Evolutionary conservation across 2,888 invertebrate genomes (phyloP), one percentile per base, ranked within the genome.

Genomic region (Drosophila birchii): DNA sequence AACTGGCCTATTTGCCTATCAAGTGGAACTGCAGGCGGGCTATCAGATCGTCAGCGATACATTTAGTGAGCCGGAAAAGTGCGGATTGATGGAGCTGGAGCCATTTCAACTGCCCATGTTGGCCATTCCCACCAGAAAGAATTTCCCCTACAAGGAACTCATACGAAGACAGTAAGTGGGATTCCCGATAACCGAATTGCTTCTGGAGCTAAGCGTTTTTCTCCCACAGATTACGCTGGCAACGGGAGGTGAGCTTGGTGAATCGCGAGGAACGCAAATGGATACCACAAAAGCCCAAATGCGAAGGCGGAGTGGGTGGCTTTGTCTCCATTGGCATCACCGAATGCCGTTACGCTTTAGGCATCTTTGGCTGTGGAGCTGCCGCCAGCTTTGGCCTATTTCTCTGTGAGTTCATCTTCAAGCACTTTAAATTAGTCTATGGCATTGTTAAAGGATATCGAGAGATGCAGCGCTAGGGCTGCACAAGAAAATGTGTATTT

Each of bases 11-110:
- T 94, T 94, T 84, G 95, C 95, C 2, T 95, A 94, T 80, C 94
- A 94, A 92, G 94, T 94, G 64, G 95, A 95, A 79, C 91, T 93
- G 29, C 93, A 93, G 53, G 92, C 94, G 0, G 95, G 94, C 11
- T 95, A 95, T 89, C 94, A 94, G 76, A 92, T 95, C 18, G 94
- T 95, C 72, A 94, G 94, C 87, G 93, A 94, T 80, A 95, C 95
- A 2, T 95, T 93, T 85, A 93, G 93, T 73, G 95, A 95, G 90
- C 92, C 93, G 5, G 95, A 95, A 90, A 95, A 95, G 90, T 95
- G 95, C 80, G 94, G 94, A 2, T 91, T 95, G 23, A 93, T 93
- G 88, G 94, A 94, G 81, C 92, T 95, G 79, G 93, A 94, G 75
- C 94, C 94, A 2, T 95, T 94, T 91, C 93, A 93, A 74, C 84